A percentile compares a stretch with the other conserved stretches of the same genome.
Conservation (phyloP, 2,888 invertebrate species). For the Dinocampus coccinellae region DNA sequence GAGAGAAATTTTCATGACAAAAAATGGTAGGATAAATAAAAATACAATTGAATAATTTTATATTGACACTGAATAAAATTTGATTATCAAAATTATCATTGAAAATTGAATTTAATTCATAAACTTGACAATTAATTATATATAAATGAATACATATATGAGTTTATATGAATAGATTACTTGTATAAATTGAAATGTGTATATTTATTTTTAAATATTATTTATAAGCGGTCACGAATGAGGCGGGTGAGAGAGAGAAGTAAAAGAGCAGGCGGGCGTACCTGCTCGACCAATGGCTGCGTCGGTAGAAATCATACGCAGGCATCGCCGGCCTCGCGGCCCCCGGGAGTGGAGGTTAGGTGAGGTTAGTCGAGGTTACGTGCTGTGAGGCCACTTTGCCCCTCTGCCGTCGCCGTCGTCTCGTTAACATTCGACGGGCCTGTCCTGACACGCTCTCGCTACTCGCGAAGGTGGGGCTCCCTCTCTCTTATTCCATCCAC, state of each 20-base stretch:
- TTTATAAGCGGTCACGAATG: constrained; percentile 37
- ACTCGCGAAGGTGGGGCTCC: constrained; percentile 47
- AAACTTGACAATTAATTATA: neutral
- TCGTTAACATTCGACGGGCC: constrained; percentile 66
- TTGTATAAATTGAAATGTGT: constrained; percentile 9
- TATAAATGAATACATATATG: neutral
- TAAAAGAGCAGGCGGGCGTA: constrained; percentile 46
- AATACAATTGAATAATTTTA: too few relatives aligned
- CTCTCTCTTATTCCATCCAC: constrained; percentile 56
- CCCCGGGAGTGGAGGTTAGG: constrained; percentile 57
- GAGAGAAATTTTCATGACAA: neutral
- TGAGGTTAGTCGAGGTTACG: constrained; percentile 60
- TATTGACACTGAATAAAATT: too few relatives aligned
- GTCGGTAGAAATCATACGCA: constrained; percentile 65
- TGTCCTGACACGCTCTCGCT: constrained; percentile 55
- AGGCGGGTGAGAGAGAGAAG: constrained; percentile 33
- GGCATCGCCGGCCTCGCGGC: constrained; percentile 60
- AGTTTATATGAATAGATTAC: neutral
- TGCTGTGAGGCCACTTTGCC: constrained; percentile 45
- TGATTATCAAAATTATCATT: too few relatives aligned
- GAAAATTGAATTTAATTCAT: too few relatives aligned
- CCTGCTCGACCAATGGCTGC: constrained; percentile 59
- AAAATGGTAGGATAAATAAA: neutral
- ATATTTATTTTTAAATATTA: constrained; percentile 30
- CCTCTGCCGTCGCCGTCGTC: constrained; percentile 47